Base-by-base conservation (phyloP, 2,113 vertebrate genomes). In the Centrocercus urophasianus region DNA sequence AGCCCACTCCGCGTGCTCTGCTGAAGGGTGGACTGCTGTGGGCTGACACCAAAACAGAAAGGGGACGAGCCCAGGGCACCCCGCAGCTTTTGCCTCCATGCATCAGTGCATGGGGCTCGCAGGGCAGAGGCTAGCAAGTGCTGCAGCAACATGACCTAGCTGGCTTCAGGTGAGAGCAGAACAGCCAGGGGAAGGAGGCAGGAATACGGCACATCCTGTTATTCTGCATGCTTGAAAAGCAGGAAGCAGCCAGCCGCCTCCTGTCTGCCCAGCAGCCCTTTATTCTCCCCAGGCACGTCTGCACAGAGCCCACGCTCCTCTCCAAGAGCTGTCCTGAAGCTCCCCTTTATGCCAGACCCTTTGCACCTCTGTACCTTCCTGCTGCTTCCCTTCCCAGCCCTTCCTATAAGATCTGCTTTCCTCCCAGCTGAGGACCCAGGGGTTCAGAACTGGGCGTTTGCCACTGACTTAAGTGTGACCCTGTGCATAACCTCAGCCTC, bases 171-270 rank as follows among this genome's bases (percentile, higher is more conserved):
- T 13, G 40, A 72, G 71, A 54, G 70, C 83, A 87, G 73, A 67
- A 63, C 2, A 0, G 3, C n/a, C 89, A 42, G 4, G 54, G 90
- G 89, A 89, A 87, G 73, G 2, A n/a, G n/a, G 84, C 64, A 73
- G 42, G 71, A 70, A 69, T 0, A 76, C 30, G 65, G 86, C 84
- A 87, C 67, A 89, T 95, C 95, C 95, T 94, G 95, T 92, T 95
- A 89, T 85, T 95, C 70, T 20, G 4, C 20, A 8, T 28, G 61
- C 86, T 76, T 75, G 86, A 66, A 89, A 82, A 0, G 2, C 81
- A 89, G 95, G 91, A 92, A 96, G 32, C 28, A 32, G 86, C 64
- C 11, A 32, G 5, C 36, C 2, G 2, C 0, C 88, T 92, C 86
- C 92, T 73, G 77, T 36, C 61, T 45, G 70, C 4, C 50, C 32